Evolutionary conservation across 2,797 vertebrate genomes (phyloP), one percentile per base, ranked within the genome.

Genomic region (Etheostoma perlongum): DNA sequence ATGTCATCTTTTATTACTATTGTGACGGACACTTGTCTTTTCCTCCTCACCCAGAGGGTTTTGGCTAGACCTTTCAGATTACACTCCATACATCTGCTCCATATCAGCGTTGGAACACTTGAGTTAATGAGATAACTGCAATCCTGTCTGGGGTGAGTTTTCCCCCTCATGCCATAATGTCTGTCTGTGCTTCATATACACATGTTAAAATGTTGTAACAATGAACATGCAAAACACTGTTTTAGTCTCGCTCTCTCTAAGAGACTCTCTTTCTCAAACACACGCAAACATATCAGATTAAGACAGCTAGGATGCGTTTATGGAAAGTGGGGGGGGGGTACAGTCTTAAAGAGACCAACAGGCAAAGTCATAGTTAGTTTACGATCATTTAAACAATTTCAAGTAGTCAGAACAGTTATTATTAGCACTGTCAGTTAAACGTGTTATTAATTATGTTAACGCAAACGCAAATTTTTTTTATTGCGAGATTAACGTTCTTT

Each of bases 51-150:
- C 71, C 81, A 72, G 36, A 47, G 18, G 12, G 11, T 69, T 40
- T 79, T 77, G 78, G 83, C 70, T 18, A 44, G 53, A 65, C 11
- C 49, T 47, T 46, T 30, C 71, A 49, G 66, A 76, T 72, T 70
- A 47, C 12, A 64, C 49, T 79, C 78, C 73, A 86, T 81, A 74
- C 85, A 91, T 90, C 82, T 90, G 88, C 68, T 86, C 51, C 65
- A 63, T 72, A 72, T 86, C 84, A 81, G 66, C 6, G 10, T 33
- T 63, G 59, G 72, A 82, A 80, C 75, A 48, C 68, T 66, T 49
- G 21, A 59, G 36, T 79, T 76, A 79, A 79, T 66, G 72, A 72
- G 67, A 72, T 74, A 54, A 65, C 47, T 55, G 40, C 40, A 60
- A 57, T 58, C 14, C 47, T 49, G 69, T 70, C 80, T 40, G 64